Evolutionary conservation across 2,888 invertebrate species (phyloP).

Genomic region (Tyria jacobaeae): DNA sequence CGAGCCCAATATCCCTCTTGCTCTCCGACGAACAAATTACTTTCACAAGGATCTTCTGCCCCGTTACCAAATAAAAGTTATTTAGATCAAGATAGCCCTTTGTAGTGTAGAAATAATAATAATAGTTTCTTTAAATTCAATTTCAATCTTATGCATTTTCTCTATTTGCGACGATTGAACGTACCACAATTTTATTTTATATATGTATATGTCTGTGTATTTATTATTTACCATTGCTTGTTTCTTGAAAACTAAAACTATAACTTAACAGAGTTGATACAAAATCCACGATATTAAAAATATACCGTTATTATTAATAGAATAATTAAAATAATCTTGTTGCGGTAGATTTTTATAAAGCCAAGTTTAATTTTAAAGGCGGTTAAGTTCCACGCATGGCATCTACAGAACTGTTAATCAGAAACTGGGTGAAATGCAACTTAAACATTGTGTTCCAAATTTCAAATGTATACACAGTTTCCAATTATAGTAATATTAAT

Average conservation of each 20-base stretch:
- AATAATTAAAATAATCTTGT: constrained; percentile 6
- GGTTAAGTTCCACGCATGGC: constrained; percentile 24
- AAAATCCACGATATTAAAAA: not conserved
- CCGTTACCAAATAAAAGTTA: too few relatives aligned
- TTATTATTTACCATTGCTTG: not conserved
- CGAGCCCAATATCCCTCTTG: too few relatives aligned
- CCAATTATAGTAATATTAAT: too few relatives aligned
- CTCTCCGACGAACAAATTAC: too few relatives aligned
- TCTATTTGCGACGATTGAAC: too few relatives aligned
- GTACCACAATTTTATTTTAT: too few relatives aligned
- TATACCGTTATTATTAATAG: not conserved
- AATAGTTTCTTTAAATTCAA: too few relatives aligned
- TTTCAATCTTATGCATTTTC: too few relatives aligned
- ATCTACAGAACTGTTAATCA: constrained; percentile 15
- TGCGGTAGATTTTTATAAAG: not conserved
- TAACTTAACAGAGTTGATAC: not conserved
- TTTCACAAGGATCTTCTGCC: too few relatives aligned
- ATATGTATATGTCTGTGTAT: not conserved
- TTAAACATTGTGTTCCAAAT: not conserved
- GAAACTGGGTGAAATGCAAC: constrained; percentile 1
- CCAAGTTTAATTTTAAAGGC: constrained; percentile 27
- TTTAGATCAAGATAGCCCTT: too few relatives aligned
- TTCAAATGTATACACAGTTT: not conserved
- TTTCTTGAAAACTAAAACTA: not conserved
- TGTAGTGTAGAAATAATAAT: too few relatives aligned